phyloP scores from a whole-genome alignment of 2,797 vertebrate species.

The Huso huso region DNA sequence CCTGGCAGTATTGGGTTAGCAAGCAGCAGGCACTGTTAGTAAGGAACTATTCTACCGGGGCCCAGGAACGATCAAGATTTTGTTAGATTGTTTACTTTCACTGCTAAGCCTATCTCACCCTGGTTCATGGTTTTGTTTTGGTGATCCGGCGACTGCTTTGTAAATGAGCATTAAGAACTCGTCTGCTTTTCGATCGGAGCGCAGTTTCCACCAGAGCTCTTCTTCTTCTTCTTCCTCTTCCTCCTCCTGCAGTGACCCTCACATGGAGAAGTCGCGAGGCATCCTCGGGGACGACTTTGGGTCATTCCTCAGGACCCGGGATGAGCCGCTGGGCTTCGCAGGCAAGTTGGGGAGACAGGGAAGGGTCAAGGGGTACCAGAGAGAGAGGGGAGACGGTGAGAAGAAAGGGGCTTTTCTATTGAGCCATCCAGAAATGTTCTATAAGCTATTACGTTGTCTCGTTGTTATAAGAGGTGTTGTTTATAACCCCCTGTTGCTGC shows the following conservation, averaged over 20 bases:
- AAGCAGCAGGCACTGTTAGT: too few species aligned
- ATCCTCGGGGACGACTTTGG: constrained; percentile 80
- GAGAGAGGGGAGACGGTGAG: constrained; percentile 8
- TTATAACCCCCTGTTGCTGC: too few species aligned
- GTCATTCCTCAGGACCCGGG: constrained; percentile 75
- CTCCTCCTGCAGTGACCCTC: constrained; percentile 53
- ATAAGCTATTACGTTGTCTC: too few species aligned
- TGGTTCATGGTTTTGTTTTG: too few species aligned
- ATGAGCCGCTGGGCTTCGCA: constrained; percentile 72
- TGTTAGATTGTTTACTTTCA: too few species aligned
- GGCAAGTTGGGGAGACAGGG: constrained; percentile 56
- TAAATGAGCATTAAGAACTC: constrained; percentile 66
- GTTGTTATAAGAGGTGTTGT: too few species aligned
- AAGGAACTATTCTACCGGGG: too few species aligned
- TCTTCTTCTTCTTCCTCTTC: constrained; percentile 22
- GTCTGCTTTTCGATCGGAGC: constrained; percentile 75
- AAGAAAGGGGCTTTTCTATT: constrained; percentile 6
- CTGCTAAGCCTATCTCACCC: too few species aligned
- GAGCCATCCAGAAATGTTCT: too few species aligned
- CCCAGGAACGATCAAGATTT: too few species aligned
- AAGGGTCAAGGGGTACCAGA: constrained; percentile 11
- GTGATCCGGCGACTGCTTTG: constrained; percentile 25
- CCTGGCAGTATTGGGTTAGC: too few species aligned
- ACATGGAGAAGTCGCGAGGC: constrained; percentile 85
- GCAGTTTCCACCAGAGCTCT: constrained; percentile 67